phyloP scores from a whole-genome alignment of 2,113 vertebrate species.

The Apodemus speciosus region DNA sequence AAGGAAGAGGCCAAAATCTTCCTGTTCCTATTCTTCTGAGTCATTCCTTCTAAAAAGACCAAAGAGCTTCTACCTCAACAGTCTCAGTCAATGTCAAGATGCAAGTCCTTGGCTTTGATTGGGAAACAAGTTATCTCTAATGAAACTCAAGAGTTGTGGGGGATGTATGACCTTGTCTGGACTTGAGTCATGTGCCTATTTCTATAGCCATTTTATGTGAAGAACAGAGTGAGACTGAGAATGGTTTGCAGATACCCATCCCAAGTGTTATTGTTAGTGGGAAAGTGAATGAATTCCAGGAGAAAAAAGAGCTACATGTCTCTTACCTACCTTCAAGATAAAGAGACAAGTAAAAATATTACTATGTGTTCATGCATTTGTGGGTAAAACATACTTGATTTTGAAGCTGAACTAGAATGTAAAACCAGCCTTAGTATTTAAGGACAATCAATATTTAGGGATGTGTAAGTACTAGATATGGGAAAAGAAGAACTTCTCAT shows the following conservation, averaged over 20 bases:
- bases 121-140: not conserved
- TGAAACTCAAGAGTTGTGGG: not conserved
- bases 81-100: not conserved
- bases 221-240: not conserved
- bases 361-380: not conserved
- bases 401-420: not conserved
- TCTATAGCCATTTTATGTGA: not conserved
- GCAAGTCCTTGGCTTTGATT: not conserved
- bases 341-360: not conserved
- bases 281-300: not conserved
- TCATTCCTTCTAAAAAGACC: not conserved
- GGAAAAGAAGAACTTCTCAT: slow-evolving; percentile 52
- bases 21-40: not conserved
- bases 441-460: not conserved
- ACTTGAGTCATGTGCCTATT: not conserved
- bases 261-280: not conserved
- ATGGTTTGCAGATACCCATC: not conserved
- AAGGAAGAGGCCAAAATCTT: not conserved
- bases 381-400: not conserved
- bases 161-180: not conserved
- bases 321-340: not conserved
- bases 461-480: not conserved
- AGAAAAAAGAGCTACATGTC: not conserved
- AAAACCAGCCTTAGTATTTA: not conserved
- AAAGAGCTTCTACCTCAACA: not conserved